phyloP scores from a whole-genome alignment of 2,888 invertebrate species.

The Tipula lateralis region DNA sequence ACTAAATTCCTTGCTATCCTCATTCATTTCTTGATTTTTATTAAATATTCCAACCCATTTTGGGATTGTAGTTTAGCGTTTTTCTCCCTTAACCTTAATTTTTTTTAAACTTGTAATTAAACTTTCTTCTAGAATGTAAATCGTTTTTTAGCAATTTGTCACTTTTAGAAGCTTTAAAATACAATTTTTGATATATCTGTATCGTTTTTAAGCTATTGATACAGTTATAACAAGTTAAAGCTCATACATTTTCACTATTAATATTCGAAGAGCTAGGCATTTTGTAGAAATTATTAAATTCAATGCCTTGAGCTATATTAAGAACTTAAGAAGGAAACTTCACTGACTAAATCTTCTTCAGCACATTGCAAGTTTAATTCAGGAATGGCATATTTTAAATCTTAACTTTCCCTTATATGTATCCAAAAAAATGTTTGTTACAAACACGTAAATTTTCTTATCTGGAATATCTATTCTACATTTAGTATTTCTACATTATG shows the following conservation, averaged over 20 bases:
- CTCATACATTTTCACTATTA: neutral
- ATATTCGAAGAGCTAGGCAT: neutral
- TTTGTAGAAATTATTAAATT: neutral
- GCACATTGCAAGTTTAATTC: neutral
- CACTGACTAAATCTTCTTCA: neutral
- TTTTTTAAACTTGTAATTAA: neutral
- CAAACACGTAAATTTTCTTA: neutral
- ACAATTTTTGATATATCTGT: neutral
- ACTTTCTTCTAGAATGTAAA: neutral
- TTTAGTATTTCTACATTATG: no score
- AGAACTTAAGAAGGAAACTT: neutral
- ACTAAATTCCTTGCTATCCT: no score
- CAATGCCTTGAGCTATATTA: neutral
- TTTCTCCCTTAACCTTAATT: neutral
- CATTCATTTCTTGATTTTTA: no score
- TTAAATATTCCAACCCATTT: neutral
- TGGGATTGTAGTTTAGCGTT: neutral
- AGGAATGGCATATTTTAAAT: neutral
- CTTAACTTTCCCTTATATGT: neutral
- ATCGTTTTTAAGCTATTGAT: neutral
- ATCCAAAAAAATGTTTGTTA: neutral
- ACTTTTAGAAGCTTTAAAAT: neutral
- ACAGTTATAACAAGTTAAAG: neutral
- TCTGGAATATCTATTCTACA: neutral
- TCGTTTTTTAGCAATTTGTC: neutral